These are phyloP conservation scores for Taurulus bubalis DNA, from an alignment of 2,113 vertebrate species.

Conservation along the genomic window DNA sequence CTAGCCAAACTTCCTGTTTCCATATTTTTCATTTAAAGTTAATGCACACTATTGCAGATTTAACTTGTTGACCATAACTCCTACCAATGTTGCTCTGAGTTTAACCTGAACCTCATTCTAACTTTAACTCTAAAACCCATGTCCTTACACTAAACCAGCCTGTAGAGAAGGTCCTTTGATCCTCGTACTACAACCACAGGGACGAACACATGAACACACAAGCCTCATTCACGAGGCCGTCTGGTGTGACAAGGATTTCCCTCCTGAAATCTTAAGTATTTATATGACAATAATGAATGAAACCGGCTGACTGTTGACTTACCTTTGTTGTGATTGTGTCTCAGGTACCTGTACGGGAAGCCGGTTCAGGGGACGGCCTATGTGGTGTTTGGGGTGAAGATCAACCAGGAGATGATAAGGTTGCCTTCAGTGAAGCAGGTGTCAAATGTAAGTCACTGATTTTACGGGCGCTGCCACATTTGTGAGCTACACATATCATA, in stretches of 20 bases:
- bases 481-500: background rate
- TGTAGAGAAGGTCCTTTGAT: background rate
- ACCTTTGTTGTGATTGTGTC: background rate
- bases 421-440: conserved; percentile 78
- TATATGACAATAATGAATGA: background rate
- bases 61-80: too few species aligned
- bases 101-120: too few species aligned
- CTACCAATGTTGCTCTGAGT: too few species aligned
- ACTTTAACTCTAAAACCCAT: too few species aligned
- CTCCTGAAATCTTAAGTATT: too few species aligned
- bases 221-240: too few species aligned
- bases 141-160: too few species aligned
- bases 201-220: background rate
- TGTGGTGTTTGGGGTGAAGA: conserved; percentile 82
- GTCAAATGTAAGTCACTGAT: conserved; percentile 75
- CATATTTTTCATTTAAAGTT: too few species aligned
- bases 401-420: conserved; percentile 75
- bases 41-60: too few species aligned
- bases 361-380: conserved; percentile 81
- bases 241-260: too few species aligned
- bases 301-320: background rate
- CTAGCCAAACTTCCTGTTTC: too few species aligned
- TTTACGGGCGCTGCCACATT: background rate
- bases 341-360: conserved; percentile 80
- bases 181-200: background rate